These are phyloP conservation scores for Amniataba percoides DNA, from an alignment of 2,797 vertebrate genomes.

Conservation along the genomic window DNA sequence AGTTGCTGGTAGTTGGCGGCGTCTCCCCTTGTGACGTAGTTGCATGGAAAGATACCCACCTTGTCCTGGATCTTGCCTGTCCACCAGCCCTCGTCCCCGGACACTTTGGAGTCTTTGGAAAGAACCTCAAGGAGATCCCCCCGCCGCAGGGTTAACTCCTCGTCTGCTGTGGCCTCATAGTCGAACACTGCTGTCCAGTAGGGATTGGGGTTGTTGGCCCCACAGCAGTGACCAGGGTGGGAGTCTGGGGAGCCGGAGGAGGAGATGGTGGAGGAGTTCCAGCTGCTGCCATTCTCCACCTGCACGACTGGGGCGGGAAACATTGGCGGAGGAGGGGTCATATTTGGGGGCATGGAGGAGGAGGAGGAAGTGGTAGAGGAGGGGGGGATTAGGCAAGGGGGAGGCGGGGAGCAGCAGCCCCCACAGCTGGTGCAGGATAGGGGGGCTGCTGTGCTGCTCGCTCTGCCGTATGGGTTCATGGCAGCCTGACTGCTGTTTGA, in stretches of 20 bases:
- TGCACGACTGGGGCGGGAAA: slow-evolving; percentile 65
- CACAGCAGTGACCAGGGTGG: slow-evolving; percentile 77
- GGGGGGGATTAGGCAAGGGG: slow-evolving; percentile 78
- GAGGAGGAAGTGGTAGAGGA: slow-evolving; percentile 72
- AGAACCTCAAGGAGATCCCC: slow-evolving; percentile 93
- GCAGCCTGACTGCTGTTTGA: slow-evolving; percentile 74
- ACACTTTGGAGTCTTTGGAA: slow-evolving; percentile 93
- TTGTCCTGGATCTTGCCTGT: slow-evolving; percentile 92
- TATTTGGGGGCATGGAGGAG: slow-evolving; percentile 71
- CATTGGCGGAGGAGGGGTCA: slow-evolving; percentile 78
- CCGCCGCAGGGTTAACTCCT: slow-evolving; percentile 91
- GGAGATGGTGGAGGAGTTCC: slow-evolving; percentile 83
- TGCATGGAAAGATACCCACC: slow-evolving; percentile 94
- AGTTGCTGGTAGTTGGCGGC: slow-evolving; percentile 80
- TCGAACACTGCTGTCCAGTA: slow-evolving; percentile 94
- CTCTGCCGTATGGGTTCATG: slow-evolving; percentile 86
- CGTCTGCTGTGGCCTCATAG: slow-evolving; percentile 92
- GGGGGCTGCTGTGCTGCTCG: slow-evolving; percentile 75
- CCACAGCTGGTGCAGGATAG: slow-evolving; percentile 85
- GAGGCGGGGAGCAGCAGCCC: slow-evolving; percentile 85
- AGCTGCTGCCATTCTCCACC: slow-evolving; percentile 86
- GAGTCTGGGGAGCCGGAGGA: slow-evolving; percentile 83
- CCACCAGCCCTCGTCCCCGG: slow-evolving; percentile 96
- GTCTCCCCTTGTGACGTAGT: slow-evolving; percentile 89
- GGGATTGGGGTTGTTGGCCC: slow-evolving; percentile 74